Base-by-base conservation (phyloP, 2,113 vertebrate genomes). In the Neogobius melanostomus region DNA sequence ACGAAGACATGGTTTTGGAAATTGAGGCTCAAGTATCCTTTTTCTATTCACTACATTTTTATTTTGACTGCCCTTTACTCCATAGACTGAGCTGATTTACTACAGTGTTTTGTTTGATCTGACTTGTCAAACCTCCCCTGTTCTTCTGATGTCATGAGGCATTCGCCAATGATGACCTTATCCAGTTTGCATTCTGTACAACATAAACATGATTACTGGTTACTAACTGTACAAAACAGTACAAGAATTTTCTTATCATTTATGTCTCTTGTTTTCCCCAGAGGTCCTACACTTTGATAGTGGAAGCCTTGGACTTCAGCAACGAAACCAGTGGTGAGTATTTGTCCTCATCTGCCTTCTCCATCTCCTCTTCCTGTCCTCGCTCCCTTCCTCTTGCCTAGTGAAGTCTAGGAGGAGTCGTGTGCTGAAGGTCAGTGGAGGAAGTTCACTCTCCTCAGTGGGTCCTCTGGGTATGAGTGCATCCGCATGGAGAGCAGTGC, bases 281-380 rank as follows among this genome's bases (percentile, higher is more conserved):
- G 97, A 94, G 97, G 91, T 98, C 97, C 84, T 99, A 99, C 89
- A 98, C 97, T 0, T 86, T 99, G 91, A 96, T 98, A 45, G 93
- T 99, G 69, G 96, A 98, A 88, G 97, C 97, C 0, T 94, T 96
- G 94, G 96, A 98, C 94, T 95, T 94, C 90, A 96, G 93, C 77
- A 98, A 98, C 49, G 95, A 97, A 86, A 97, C 95, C 64, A 76
- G 76, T 56, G 89, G 89, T 83, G 89, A 98, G 97, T 97, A 91
- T 90, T 69, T 69, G 16, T 74, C 49, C 72, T 76, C 15, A 15
- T 83, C 69, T 84, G 81, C 42, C 68, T 69, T 77, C 66, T 78
- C 52, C 70, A 64, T 80, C 72, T 84, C 71, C 21, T 46, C 52
- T 50, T 16, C 1, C 56, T 21, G 36, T 54, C 11, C 66, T 64